A percentile compares a stretch with the other conserved stretches of the same genome.
Conservation (phyloP, 2,888 invertebrate genomes). For the Nemapogon koenigi region DNA sequence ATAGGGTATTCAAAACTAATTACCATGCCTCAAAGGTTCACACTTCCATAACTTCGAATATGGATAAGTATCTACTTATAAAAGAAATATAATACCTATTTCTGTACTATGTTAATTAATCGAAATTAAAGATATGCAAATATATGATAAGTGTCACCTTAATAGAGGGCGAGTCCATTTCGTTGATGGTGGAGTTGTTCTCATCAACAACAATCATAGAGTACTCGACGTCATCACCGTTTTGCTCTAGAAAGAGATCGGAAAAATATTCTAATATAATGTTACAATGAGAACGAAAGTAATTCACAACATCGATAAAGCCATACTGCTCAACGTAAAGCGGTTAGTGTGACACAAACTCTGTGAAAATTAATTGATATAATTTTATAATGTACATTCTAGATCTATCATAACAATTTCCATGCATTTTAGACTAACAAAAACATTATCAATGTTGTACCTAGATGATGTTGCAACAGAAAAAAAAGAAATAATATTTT, state of each 20-base stretch:
- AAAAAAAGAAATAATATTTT: constrained; percentile 25
- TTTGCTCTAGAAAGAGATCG: constrained; percentile 39
- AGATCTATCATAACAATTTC: neutral
- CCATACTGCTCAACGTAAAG: constrained; percentile 39
- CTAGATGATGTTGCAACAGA: constrained; percentile 43
- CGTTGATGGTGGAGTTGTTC: constrained; percentile 83
- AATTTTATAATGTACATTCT: neutral
- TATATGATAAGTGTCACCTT: constrained; percentile 62
- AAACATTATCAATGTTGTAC: neutral
- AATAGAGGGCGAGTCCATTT: constrained; percentile 84
- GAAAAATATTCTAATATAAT: neutral
- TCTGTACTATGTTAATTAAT: neutral
- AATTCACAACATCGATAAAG: constrained; percentile 42
- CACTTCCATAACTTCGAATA: too few relatives aligned
- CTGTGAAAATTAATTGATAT: neutral
- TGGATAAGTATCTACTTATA: too few relatives aligned
- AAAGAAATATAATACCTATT: too few relatives aligned
- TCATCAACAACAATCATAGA: constrained; percentile 91
- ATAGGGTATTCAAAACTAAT: too few relatives aligned
- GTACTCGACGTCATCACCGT: constrained; percentile 82
- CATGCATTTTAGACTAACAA: neutral
- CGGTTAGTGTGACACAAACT: constrained; percentile 22
- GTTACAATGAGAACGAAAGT: neutral
- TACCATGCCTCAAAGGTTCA: too few relatives aligned
- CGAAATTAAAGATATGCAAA: neutral